Percentiles rank a stretch among this genome's conserved stretches.
Conservation (phyloP, 1,140 invertebrate genomes). For the Caenorhabditis elegans region DNA sequence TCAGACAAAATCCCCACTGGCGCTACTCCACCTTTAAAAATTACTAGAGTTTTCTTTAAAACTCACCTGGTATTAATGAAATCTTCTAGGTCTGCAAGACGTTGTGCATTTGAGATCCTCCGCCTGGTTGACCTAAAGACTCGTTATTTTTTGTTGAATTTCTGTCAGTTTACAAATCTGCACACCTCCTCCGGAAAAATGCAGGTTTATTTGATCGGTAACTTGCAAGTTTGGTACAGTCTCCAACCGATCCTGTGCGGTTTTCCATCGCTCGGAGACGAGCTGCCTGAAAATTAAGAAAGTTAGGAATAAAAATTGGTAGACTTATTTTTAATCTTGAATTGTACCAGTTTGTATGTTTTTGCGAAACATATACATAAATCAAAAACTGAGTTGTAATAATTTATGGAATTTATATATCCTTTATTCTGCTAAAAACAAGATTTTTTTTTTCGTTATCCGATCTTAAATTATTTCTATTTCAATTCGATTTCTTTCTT, state of each 20-base stretch:
- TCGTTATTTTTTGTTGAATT: neutral
- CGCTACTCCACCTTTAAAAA: too few species aligned
- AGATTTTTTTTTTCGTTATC: constrained; percentile 1
- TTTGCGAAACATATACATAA: too few species aligned
- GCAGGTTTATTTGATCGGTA: constrained; percentile 28
- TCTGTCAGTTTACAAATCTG: too few species aligned
- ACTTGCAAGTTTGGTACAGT: constrained; percentile 30
- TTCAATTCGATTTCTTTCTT: constrained; percentile 20
- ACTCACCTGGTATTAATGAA: constrained; percentile 46
- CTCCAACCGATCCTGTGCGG: constrained; percentile 39
- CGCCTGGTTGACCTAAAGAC: constrained; percentile 39
- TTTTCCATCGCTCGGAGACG: constrained; percentile 44
- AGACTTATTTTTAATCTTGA: too few species aligned
- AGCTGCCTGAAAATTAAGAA: neutral
- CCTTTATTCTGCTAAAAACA: constrained; percentile 4
- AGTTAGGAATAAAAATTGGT: neutral
- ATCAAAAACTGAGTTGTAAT: too few species aligned
- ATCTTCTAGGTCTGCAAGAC: constrained; percentile 42
- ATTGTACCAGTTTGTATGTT: too few species aligned
- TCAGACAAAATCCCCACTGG: too few species aligned
- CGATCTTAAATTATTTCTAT: constrained; percentile 27
- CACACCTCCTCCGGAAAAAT: constrained; percentile 38
- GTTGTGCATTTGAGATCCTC: constrained; percentile 43
- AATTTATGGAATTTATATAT: too few species aligned
- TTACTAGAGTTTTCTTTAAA: too few species aligned